Conservation (phyloP, 2,888 invertebrate genomes). For the Cantharis lateralis region DNA sequence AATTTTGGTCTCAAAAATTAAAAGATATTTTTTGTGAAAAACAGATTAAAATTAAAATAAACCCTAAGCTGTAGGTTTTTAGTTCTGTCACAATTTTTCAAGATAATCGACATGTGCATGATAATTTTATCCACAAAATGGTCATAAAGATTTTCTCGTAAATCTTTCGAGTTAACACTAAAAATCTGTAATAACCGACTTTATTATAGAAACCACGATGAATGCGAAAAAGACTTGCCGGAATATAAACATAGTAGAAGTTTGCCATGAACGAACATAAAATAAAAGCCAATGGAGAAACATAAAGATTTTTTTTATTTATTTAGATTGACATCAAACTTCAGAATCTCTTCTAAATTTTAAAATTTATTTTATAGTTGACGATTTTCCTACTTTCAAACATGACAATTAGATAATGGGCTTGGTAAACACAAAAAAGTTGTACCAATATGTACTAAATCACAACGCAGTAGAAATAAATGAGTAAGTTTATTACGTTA, state of each 20-base stretch:
- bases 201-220: too few relatives aligned
- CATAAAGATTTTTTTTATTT: slow-evolving; percentile 1
- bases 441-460: neutral
- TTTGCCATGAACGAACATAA: neutral
- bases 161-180: too few relatives aligned
- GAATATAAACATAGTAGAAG: neutral
- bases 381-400: neutral
- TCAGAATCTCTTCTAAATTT: slow-evolving; percentile 16
- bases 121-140: too few relatives aligned
- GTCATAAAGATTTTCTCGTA: too few relatives aligned
- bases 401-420: slow-evolving; percentile 9
- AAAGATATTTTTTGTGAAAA: too few relatives aligned
- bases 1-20: too few relatives aligned
- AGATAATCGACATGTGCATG: too few relatives aligned
- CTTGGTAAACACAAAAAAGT: neutral
- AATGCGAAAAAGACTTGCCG: neutral
- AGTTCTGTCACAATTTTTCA: too few relatives aligned
- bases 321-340: slow-evolving; percentile 13
- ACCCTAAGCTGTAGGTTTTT: too few relatives aligned
- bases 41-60: too few relatives aligned
- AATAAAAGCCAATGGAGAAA: neutral
- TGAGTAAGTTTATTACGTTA: neutral
- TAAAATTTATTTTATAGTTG: slow-evolving; percentile 2
- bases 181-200: too few relatives aligned
- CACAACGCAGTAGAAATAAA: neutral